These are phyloP conservation scores for Macaca fascicularis DNA, from an alignment of 2,113 vertebrate genomes.

Conservation along the genomic window T2T-MFA8v1.1 NC_088379.1:25362501-25363000, in stretches of 20 bases:
- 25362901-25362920: too few relatives aligned
- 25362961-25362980: not conserved
- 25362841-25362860: not conserved
- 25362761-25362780: constrained; percentile 73
- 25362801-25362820: constrained; percentile 22
- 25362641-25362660: constrained; percentile 65
- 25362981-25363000: not conserved
- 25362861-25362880: not conserved
- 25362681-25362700: constrained; percentile 69
- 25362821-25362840: not conserved
- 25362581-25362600: constrained; percentile 66
- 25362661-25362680: constrained; percentile 72
- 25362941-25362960: not conserved
- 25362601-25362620: constrained; percentile 70
- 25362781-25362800: constrained; percentile 70
- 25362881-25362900: not conserved
- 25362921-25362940: not conserved
- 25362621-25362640: constrained; percentile 73
- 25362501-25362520: not conserved
- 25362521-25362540: not conserved
- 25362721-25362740: constrained; percentile 62
- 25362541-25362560: not conserved
- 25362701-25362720: constrained; percentile 78
- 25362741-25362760: constrained; percentile 63
- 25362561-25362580: not conserved